These are phyloP conservation scores for Nycteola revayana DNA, from an alignment of 2,888 invertebrate genomes.

Conservation along the genomic window DNA sequence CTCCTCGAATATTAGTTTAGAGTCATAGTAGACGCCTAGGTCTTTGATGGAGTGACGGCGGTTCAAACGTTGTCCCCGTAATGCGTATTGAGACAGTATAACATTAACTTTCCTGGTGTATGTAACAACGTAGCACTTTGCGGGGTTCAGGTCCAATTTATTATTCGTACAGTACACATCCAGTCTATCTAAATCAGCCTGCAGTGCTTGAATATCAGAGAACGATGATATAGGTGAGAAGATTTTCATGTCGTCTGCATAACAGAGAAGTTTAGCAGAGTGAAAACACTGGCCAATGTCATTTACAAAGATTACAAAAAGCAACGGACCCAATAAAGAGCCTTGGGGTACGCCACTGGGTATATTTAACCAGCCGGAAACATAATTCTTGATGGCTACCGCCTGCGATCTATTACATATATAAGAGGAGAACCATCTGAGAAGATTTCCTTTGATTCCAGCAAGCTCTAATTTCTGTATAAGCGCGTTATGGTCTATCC, in stretches of 20 bases:
- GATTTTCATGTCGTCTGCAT: conserved; percentile 6
- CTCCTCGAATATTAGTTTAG: no score
- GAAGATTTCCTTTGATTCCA: conserved; percentile 1
- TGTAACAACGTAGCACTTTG: not conserved
- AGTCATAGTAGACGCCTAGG: no score
- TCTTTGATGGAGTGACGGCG: no score
- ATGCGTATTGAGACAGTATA: no score
- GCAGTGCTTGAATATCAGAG: not conserved
- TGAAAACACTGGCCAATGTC: conserved; percentile 1
- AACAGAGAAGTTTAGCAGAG: conserved; percentile 2
- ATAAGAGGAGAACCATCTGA: conserved; percentile 3
- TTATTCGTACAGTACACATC: not conserved
- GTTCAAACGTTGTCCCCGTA: no score
- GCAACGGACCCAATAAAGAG: not conserved
- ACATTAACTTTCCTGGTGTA: no score
- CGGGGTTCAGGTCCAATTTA: not conserved
- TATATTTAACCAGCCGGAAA: not conserved
- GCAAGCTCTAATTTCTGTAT: not conserved
- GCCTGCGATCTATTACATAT: conserved; percentile 1
- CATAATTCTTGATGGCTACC: not conserved
- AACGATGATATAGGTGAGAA: conserved; percentile 1
- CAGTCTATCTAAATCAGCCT: not conserved
- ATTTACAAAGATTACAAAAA: not conserved
- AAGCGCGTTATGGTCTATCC: not conserved
- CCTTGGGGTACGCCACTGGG: not conserved